Evolutionary conservation across 2,797 vertebrate species (phyloP).

Genomic region (Tokudaia muenninki): DNA sequence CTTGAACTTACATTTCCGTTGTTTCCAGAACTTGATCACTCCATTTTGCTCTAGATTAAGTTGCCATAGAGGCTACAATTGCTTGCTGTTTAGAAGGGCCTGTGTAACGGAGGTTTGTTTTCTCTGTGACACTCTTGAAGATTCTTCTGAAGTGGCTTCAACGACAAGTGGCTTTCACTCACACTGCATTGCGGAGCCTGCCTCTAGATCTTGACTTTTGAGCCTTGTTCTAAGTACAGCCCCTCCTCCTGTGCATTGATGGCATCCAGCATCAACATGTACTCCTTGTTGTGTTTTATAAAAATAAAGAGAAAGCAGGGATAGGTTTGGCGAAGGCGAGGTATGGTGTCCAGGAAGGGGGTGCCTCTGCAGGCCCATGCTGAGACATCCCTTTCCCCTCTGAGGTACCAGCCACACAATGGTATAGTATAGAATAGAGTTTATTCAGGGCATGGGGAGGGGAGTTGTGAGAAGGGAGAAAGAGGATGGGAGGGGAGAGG

Average conservation of each 20-base stretch:
- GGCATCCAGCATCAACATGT: not conserved
- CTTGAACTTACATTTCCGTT: not conserved
- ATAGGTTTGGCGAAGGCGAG: not conserved
- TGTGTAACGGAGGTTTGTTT: not conserved
- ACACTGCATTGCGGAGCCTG: accelerated
- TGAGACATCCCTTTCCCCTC: not conserved
- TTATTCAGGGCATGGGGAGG: too few relatives aligned
- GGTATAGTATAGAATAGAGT: too few relatives aligned
- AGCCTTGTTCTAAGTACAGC: not conserved
- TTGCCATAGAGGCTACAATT: slow-evolving; percentile 3
- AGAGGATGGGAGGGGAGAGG: too few relatives aligned
- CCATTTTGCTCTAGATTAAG: slow-evolving; percentile 20
- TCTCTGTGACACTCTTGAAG: not conserved
- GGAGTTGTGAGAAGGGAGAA: too few relatives aligned
- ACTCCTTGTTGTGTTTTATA: not conserved
- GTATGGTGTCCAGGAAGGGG: not conserved
- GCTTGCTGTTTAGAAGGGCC: slow-evolving; percentile 46
- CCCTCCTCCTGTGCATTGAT: not conserved
- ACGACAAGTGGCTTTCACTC: not conserved
- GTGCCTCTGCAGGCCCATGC: not conserved
- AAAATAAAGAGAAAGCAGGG: not conserved
- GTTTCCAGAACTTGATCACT: slow-evolving; percentile 8
- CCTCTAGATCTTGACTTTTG: not conserved
- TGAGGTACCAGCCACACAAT: too few relatives aligned
- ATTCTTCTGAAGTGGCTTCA: not conserved